phyloP scores from a whole-genome alignment of 2,888 invertebrate species.

The Polyommatus icarus region DNA sequence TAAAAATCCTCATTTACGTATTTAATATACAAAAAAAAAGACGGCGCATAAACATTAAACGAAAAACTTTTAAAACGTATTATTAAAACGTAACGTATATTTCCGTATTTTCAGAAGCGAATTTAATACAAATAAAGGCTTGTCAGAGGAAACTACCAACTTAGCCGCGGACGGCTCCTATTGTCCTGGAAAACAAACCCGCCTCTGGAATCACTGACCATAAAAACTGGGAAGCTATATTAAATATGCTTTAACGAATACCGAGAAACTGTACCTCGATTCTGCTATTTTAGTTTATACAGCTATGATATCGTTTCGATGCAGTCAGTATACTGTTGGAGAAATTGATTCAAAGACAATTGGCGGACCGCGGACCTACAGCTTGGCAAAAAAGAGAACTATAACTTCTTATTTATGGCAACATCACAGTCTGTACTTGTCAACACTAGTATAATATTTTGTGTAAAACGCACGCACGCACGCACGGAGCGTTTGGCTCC shows the following conservation, averaged over 20 bases:
- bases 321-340: too few species aligned
- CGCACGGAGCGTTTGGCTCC: too few species aligned
- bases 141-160: constrained; percentile 38
- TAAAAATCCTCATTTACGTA: neutral
- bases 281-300: neutral
- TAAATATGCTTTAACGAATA: constrained; percentile 6
- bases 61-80: constrained; percentile 13
- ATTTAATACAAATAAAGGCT: constrained; percentile 35
- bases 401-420: too few species aligned
- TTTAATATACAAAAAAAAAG: neutral
- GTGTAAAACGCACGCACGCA: too few species aligned
- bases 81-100: too few species aligned
- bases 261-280: neutral
- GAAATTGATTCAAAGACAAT: too few species aligned
- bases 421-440: too few species aligned
- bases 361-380: too few species aligned
- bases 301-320: neutral
- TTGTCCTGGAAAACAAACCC: constrained; percentile 57
- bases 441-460: too few species aligned
- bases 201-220: constrained; percentile 54
- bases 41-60: neutral
- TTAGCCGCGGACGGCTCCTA: constrained; percentile 39
- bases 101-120: constrained; percentile 21
- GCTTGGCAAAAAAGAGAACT: too few species aligned
- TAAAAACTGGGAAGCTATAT: constrained; percentile 48